Evolutionary conservation across 2,113 vertebrate genomes (phyloP).

Genomic region (Chascanopsetta lugubris): DNA sequence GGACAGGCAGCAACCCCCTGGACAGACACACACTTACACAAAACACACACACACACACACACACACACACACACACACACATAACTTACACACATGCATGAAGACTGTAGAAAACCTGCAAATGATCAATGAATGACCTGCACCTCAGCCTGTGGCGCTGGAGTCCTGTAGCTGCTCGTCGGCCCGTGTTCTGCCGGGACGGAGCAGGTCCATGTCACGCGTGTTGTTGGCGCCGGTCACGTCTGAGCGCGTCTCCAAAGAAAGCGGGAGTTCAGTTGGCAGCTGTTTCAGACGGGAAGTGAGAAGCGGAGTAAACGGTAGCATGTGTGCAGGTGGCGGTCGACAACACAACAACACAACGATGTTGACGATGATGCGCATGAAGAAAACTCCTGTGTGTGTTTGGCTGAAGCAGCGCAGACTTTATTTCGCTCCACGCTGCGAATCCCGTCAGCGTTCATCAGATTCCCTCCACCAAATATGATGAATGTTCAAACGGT

Average conservation of each 20-base stretch:
- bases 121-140: slow-evolving; percentile 21
- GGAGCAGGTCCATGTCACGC: neutral
- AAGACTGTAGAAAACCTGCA: slow-evolving; percentile 14
- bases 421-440: too few relatives aligned
- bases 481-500: too few relatives aligned
- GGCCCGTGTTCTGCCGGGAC: neutral
- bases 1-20: slow-evolving; percentile 58
- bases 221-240: neutral
- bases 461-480: too few relatives aligned
- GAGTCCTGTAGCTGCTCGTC: too few relatives aligned
- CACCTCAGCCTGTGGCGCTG: too few relatives aligned
- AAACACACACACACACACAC: slow-evolving; percentile 23
- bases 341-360: neutral
- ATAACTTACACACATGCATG: slow-evolving; percentile 31
- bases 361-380: too few relatives aligned
- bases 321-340: neutral
- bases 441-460: too few relatives aligned
- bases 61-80: slow-evolving; percentile 34
- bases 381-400: too few relatives aligned
- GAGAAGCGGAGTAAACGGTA: neutral
- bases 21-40: slow-evolving; percentile 44
- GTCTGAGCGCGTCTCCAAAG: neutral
- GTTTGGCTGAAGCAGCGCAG: too few relatives aligned
- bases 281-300: neutral
- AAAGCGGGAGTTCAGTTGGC: neutral